Conservation (phyloP, 2,888 invertebrate species). For the Steinernema scapterisci region DNA sequence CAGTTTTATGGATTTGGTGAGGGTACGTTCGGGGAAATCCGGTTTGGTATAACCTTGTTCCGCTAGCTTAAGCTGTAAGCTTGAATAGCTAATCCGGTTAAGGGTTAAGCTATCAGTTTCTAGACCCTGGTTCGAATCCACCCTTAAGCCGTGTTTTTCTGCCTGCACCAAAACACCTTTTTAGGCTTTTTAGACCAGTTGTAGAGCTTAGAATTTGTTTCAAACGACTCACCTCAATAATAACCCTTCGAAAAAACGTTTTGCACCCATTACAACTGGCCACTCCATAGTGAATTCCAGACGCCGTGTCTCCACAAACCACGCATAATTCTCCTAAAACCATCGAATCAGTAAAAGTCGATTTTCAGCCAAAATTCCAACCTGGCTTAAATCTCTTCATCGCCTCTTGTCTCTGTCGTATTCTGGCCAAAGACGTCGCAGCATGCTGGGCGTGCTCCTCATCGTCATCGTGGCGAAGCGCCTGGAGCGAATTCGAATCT, state of each 20-base stretch:
- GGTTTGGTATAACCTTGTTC: no score
- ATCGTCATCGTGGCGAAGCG: slow-evolving; percentile 51
- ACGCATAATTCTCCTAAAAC: slow-evolving; percentile 51
- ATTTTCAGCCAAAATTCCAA: not conserved
- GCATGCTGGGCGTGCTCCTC: slow-evolving; percentile 41
- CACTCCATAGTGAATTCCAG: slow-evolving; percentile 46
- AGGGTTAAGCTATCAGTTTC: no score
- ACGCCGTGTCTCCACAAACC: slow-evolving; percentile 59
- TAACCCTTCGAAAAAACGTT: slow-evolving; percentile 62
- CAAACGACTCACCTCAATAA: slow-evolving; percentile 53
- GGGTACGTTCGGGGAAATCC: no score
- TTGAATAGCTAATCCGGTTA: no score
- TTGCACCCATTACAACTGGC: slow-evolving; percentile 58
- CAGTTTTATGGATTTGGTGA: no score
- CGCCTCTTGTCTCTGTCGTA: slow-evolving; percentile 43
- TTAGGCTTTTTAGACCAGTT: no score
- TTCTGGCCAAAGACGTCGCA: slow-evolving; percentile 41
- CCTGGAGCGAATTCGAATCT: slow-evolving; percentile 48
- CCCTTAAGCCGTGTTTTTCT: no score
- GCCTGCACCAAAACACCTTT: no score
- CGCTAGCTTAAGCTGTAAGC: no score
- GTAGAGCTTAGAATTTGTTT: no score
- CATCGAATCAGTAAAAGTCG: no score
- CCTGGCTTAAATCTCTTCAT: slow-evolving; percentile 45
- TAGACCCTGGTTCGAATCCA: no score